A percentile compares a stretch with the other conserved stretches of the same genome.
phyloP scores from a whole-genome alignment of 2,888 invertebrate species.

The Seira sanloemensis region DNA sequence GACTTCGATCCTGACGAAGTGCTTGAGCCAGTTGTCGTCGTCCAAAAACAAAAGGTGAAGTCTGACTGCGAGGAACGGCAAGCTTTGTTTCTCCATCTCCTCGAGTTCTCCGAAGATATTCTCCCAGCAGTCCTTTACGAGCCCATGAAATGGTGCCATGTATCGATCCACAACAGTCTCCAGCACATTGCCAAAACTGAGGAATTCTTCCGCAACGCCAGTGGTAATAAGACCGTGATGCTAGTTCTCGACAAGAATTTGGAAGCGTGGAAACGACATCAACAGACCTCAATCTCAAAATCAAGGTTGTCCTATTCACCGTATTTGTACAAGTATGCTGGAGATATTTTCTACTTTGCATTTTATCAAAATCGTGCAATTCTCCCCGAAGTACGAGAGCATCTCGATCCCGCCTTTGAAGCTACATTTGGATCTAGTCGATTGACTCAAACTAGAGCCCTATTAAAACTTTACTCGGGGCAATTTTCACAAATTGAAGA shows the following conservation, averaged over 20 bases:
- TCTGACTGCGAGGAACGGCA: conserved; percentile 23
- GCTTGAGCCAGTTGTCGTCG: too few relatives aligned
- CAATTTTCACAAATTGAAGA: conserved; percentile 52
- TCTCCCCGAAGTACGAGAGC: conserved; percentile 29
- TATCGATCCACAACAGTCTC: conserved; percentile 43
- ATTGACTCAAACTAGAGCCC: conserved; percentile 23
- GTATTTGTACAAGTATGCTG: conserved; percentile 43
- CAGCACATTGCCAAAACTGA: conserved; percentile 52
- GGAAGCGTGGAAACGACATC: conserved; percentile 36
- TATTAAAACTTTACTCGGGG: conserved; percentile 35
- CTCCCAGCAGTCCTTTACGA: conserved; percentile 49
- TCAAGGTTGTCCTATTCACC: conserved; percentile 42
- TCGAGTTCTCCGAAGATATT: conserved; percentile 59
- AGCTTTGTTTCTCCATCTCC: conserved; percentile 43
- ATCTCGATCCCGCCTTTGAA: conserved; percentile 38
- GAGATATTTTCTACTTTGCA: conserved; percentile 52
- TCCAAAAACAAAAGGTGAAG: too few relatives aligned
- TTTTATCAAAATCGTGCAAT: conserved; percentile 51
- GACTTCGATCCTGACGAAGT: too few relatives aligned
- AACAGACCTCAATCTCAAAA: conserved; percentile 44
- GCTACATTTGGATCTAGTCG: conserved; percentile 30
- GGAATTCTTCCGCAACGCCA: conserved; percentile 46
- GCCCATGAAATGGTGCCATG: conserved; percentile 57
- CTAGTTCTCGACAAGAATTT: conserved; percentile 45
- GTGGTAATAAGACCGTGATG: conserved; percentile 40